Percentiles rank a stretch among this genome's conserved stretches.
phyloP scores from a whole-genome alignment of 2,797 vertebrate species.

The Miichthys miiuy region DNA sequence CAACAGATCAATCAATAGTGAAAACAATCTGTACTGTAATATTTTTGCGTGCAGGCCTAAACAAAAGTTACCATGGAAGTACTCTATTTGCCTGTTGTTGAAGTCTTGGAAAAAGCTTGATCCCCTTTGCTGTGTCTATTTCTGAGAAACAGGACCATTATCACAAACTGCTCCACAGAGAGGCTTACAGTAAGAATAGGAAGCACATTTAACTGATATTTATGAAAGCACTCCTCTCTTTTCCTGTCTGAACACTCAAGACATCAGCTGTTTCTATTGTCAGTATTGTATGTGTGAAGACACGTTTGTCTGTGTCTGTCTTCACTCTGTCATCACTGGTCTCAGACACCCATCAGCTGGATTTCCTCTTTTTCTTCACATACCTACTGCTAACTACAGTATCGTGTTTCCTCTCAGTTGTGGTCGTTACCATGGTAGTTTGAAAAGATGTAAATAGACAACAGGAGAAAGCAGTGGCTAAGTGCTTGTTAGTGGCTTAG shows the following conservation, averaged over 20 bases:
- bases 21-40: neutral
- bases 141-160: constrained; percentile 55
- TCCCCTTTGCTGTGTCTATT: constrained; percentile 47
- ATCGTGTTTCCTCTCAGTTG: constrained; percentile 67
- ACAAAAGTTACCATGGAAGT: constrained; percentile 53
- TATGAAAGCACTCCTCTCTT: constrained; percentile 23
- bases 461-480: constrained; percentile 46
- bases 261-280: constrained; percentile 68
- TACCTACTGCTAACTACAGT: constrained; percentile 53
- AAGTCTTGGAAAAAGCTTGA: constrained; percentile 54
- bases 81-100: constrained; percentile 31
- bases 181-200: constrained; percentile 64
- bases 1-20: rapidly evolving
- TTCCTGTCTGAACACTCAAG: constrained; percentile 17
- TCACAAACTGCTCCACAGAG: constrained; percentile 22
- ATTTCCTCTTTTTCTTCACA: constrained; percentile 70
- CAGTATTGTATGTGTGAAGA: constrained; percentile 42
- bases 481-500: constrained; percentile 75
- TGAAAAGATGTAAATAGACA: constrained; percentile 60
- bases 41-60: neutral
- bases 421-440: constrained; percentile 64
- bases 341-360: constrained; percentile 69
- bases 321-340: constrained; percentile 75
- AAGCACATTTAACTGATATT: constrained; percentile 48
- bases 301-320: constrained; percentile 47